Conservation (phyloP, 2,888 invertebrate genomes). For the Drosophila longiperda region DNA sequence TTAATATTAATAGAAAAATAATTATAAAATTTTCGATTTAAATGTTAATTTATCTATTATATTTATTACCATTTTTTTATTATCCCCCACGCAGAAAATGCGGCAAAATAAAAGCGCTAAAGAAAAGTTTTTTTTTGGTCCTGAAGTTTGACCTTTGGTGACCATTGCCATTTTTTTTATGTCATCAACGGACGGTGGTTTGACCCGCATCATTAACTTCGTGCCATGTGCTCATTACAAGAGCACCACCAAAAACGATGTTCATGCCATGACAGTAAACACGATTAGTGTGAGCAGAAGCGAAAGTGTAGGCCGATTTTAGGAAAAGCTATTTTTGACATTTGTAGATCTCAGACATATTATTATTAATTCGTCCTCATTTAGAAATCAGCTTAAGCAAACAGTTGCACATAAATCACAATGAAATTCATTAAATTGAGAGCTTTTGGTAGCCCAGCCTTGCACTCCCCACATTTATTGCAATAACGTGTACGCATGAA, state of each 20-base stretch:
- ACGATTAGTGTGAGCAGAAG: conserved; percentile 5
- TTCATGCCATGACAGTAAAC: conserved; percentile 47
- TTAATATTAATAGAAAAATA: background rate
- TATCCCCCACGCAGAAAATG: conserved; percentile 3
- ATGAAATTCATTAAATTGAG: background rate
- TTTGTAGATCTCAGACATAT: background rate
- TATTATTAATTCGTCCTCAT: background rate
- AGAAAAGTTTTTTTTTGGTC: conserved; percentile 42
- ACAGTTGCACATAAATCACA: background rate
- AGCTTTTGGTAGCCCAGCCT: background rate
- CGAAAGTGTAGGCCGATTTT: background rate
- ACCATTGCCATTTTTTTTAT: conserved; percentile 51
- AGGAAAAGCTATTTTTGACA: background rate
- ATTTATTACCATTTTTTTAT: background rate
- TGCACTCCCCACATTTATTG: conserved; percentile 8
- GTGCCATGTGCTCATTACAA: conserved; percentile 57
- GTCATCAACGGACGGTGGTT: conserved; percentile 51
- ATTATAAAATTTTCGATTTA: background rate
- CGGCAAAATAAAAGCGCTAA: conserved; percentile 26
- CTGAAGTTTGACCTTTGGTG: conserved; percentile 75
- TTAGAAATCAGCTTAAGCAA: background rate
- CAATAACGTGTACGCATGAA: conserved; percentile 50
- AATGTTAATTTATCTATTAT: background rate
- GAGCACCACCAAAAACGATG: conserved; percentile 29
- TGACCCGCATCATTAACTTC: conserved; percentile 78